Evolutionary conservation across 2,113 vertebrate genomes (phyloP), one percentile per base, ranked within the genome.

Genomic region (Lepus europaeus): DNA sequence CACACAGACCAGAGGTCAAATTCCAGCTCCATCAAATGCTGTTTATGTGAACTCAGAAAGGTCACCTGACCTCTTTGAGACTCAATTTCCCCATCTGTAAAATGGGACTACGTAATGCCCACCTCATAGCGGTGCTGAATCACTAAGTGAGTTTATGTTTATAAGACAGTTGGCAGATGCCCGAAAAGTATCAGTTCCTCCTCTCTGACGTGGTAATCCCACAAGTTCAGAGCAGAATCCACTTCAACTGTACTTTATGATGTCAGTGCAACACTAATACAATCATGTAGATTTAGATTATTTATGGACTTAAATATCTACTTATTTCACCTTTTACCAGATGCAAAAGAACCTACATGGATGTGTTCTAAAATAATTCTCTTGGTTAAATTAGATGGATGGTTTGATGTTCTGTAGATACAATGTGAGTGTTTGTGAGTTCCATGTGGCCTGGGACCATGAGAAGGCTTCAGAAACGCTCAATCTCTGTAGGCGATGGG

Each of bases 51-150:
- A 77, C 56, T 95, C 88, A 91, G 92, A 87, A 86, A 84, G 80
- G 53, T 93, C 82, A 80, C 90, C 64, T 93, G 82, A 89, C 68
- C 33, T 70, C 25, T 90, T 61, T 76, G 66, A 77, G 86, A 23
- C 53, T 69, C 74, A 56, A 85, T 87, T 91, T 93, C 39, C 81
- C 91, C 76, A 81, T 92, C 80, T 64, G n/a, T 95, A 81, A 84
- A 84, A 87, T 87, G 76, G 87, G 61, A 72, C 70, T 82, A n/a
- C 25, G 66, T 83, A 84, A 80, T 76, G 79, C 14, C 9, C 9
- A 39, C 61, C 66, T 95, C 61, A 77, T 31, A 82, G 82, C 82
- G 69, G 4, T 29, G 23, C 22, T 33, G 39, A 89, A 49, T 63
- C 59, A 90, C 17, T 68, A 92, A 59, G 45, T 89, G 61, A 78